Evolutionary conservation across 2,888 invertebrate species (phyloP).

Genomic region (Gortyna flavago): DNA sequence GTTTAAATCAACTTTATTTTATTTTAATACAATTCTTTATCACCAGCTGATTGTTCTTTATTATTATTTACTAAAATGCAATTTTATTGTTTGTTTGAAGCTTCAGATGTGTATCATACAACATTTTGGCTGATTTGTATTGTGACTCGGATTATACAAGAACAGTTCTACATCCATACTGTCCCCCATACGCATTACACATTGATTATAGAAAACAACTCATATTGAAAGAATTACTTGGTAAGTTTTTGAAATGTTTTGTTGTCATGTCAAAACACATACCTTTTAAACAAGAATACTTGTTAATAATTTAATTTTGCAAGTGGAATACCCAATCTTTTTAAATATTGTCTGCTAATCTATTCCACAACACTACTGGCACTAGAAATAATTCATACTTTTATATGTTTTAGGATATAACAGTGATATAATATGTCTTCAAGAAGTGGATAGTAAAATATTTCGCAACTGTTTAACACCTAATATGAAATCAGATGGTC

Average conservation of each 20-base stretch:
- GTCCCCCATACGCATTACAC: constrained; percentile 94
- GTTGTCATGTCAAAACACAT: not conserved
- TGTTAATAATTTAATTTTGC: constrained; percentile 3
- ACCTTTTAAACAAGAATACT: not conserved
- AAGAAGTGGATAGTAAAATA: constrained; percentile 96
- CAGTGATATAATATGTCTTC: constrained; percentile 96
- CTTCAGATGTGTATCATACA: constrained; percentile 96
- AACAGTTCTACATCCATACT: constrained; percentile 94
- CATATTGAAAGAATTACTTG: constrained; percentile 94
- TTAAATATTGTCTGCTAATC: not conserved
- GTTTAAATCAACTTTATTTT: constrained; percentile 78
- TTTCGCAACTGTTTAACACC: constrained; percentile 92
- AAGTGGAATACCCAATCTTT: not conserved
- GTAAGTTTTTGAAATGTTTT: constrained; percentile 81
- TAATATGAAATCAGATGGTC: constrained; percentile 89
- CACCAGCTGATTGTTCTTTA: not conserved
- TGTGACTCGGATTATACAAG: constrained; percentile 95
- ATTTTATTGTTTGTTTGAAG: constrained; percentile 83
- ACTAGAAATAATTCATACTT: not conserved
- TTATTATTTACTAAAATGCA: constrained; percentile 5
- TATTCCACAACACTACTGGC: not conserved
- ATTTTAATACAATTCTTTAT: not conserved
- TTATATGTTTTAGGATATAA: constrained; percentile 92
- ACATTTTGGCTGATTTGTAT: constrained; percentile 97
- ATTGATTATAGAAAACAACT: constrained; percentile 97